Evolutionary conservation across 64 coral and sea anemone genomes (phyloP).

Genomic region (Montipora efflorescens): DNA sequence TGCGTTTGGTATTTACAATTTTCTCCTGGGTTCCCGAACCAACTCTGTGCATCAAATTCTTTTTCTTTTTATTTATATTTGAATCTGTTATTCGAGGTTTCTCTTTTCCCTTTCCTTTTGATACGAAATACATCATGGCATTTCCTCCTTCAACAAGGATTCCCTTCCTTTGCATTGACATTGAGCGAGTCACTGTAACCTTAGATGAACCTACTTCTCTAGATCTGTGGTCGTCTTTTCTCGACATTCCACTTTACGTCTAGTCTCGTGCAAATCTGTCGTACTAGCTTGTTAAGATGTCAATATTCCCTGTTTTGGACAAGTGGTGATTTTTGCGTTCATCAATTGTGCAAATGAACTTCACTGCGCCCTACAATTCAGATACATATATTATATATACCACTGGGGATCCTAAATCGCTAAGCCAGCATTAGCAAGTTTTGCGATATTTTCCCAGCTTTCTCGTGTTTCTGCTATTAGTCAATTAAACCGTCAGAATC

Average conservation of each 20-base stretch:
- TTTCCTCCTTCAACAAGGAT: not conserved
- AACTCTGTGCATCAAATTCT: not conserved
- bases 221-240: too few species aligned
- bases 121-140: not conserved
- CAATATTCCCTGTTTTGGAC: not conserved
- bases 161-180: not conserved
- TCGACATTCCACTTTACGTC: not conserved
- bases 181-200: not conserved
- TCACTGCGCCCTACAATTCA: not conserved
- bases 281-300: not conserved
- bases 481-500: not conserved
- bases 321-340: not conserved
- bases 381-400: too few species aligned
- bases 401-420: too few species aligned
- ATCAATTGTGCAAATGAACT: not conserved
- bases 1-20: not conserved
- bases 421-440: too few species aligned
- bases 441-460: too few species aligned
- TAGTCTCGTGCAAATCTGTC: not conserved
- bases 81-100: not conserved
- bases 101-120: not conserved
- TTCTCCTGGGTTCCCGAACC: not conserved
- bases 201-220: not conserved
- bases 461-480: too few species aligned
- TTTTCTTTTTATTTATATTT: not conserved